Conservation (phyloP, 2,113 vertebrate species). For the Poeciliopsis retropinna region DNA sequence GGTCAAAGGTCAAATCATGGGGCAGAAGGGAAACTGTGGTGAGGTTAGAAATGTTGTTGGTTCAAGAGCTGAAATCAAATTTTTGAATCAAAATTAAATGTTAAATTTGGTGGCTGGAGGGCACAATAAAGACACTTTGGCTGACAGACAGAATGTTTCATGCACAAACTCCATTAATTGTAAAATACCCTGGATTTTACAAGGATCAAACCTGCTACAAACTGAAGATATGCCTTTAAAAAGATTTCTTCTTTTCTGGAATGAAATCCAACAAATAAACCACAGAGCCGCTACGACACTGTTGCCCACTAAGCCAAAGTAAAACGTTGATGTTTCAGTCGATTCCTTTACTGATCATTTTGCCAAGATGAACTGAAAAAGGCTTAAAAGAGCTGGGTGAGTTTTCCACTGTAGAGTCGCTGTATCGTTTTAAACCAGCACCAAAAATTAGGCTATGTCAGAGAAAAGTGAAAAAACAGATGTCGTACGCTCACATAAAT, state of each 20-base stretch:
- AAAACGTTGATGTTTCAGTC: constrained; percentile 15
- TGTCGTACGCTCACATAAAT: not conserved
- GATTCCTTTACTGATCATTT: constrained; percentile 13
- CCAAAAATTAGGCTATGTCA: constrained; percentile 22
- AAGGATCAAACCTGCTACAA: constrained; percentile 16
- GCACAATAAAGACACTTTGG: constrained; percentile 65
- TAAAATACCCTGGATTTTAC: constrained; percentile 50
- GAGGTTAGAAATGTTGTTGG: not conserved
- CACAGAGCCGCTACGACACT: not conserved
- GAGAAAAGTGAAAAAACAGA: constrained; percentile 35
- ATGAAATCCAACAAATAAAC: not conserved
- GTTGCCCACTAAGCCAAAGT: constrained; percentile 37
- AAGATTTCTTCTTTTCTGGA: not conserved
- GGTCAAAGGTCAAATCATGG: not conserved
- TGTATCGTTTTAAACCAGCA: constrained; percentile 57
- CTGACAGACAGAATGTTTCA: constrained; percentile 62
- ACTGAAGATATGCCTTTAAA: not conserved
- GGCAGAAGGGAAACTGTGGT: not conserved
- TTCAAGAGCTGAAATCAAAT: constrained; percentile 31
- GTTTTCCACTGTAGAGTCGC: constrained; percentile 37
- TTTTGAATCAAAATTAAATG: constrained; percentile 46
- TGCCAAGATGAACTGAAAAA: not conserved
- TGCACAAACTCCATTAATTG: constrained; percentile 44
- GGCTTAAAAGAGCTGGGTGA: constrained; percentile 3
- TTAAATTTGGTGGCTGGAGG: constrained; percentile 34